Evolutionary conservation across 1,140 invertebrate genomes (phyloP).

Genomic region (Delia radicum): DNA sequence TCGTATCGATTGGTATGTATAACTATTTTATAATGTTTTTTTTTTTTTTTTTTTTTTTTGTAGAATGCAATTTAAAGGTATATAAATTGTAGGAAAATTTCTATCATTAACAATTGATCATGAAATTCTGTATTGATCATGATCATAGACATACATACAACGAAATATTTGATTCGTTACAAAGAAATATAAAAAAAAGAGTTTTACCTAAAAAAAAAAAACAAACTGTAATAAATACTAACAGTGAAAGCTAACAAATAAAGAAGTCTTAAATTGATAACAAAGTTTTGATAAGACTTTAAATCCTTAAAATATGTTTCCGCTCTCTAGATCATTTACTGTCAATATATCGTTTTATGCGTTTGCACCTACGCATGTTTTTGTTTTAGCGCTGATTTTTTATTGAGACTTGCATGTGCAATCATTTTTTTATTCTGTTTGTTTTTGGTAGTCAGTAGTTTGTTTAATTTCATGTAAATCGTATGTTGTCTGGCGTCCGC

Average conservation of each 20-base stretch:
- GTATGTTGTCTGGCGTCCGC: neutral
- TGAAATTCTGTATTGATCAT: neutral
- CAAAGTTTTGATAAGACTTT: too few relatives aligned
- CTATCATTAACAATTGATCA: neutral
- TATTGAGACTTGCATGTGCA: neutral
- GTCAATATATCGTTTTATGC: too few relatives aligned
- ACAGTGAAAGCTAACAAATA: neutral
- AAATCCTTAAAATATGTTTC: too few relatives aligned
- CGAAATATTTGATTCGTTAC: neutral
- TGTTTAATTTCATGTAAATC: constrained; percentile 5
- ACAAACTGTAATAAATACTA: neutral
- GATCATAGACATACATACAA: neutral
- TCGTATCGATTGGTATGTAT: neutral
- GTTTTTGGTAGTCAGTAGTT: constrained; percentile 6
- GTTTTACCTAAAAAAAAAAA: neutral
- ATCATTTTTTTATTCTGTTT: neutral
- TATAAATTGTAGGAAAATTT: neutral
- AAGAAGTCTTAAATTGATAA: too few relatives aligned
- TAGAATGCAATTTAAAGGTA: neutral
- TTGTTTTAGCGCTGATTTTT: neutral
- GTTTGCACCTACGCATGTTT: neutral
- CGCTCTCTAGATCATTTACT: too few relatives aligned
- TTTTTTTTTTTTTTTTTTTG: neutral
- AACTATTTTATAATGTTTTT: neutral
- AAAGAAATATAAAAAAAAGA: neutral